Evolutionary conservation across 1,140 invertebrate genomes (phyloP), one percentile per base, ranked within the genome.

Genomic region (Formica exsecta): DNA sequence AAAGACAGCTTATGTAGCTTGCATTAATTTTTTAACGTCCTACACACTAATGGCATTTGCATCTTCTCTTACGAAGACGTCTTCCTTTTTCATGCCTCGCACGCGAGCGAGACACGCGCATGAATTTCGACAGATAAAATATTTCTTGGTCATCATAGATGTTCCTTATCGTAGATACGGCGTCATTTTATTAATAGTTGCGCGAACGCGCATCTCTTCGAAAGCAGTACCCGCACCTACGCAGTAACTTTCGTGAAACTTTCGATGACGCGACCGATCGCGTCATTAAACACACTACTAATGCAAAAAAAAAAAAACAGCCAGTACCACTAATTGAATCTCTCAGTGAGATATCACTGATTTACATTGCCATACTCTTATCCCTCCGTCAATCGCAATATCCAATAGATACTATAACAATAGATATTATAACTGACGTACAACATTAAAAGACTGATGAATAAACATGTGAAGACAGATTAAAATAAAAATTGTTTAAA

Each of bases 211-310:
- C 65, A 77, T 68, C 75, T 83, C 64, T 73, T 86, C 76, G 76
- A 86, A 77, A 89, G 87, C 71, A 51, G 59, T 61, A 48, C 32
- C 61, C 73, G 85, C 87, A 85, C 88, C 88, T 89, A 89, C 88
- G 85, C 84, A 48, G 41, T 75, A 86, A 89, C 88, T 89, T 89
- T 89, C 87, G 68, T 65, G 87, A 86, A 89, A 89, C 75, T 89
- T 89, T 86, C 61, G 77, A 89, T 89, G 88, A 89, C 71, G 79
- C 76, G 66, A 80, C 59, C 74, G 59, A 66, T 44, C 76, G 70
- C 32, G 64, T 89, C 75, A 57, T 80, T 61, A 66, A 83, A 74
- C 22, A 62, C 32, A 73, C 36, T 64, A 77, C 19, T 57, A 83
- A 83, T 36, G 29, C 38, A 11, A 59, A 54, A 73, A 79, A 51